A percentile compares a stretch with the other conserved stretches of the same genome.
Conservation (phyloP, 2,888 invertebrate species). For the Coenonympha arcania region DNA sequence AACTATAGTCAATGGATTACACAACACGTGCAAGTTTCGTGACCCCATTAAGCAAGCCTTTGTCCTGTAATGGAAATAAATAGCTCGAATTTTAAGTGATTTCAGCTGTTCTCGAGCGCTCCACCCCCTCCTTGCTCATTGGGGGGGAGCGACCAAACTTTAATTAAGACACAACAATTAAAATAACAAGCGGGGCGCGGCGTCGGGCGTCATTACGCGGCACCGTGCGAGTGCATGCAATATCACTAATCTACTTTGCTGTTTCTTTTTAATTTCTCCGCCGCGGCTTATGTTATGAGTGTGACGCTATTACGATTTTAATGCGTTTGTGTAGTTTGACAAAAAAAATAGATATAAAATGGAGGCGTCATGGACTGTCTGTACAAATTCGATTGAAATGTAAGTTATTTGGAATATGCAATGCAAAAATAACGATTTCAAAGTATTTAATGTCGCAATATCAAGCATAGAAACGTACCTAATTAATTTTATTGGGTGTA, state of each 20-base stretch:
- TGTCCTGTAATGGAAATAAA: constrained; percentile 21
- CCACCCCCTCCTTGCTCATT: constrained; percentile 6
- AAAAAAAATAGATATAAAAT: too few relatives aligned
- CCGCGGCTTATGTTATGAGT: background rate
- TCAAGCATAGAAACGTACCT: too few relatives aligned
- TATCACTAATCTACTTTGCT: constrained; percentile 39
- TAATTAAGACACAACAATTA: constrained; percentile 68
- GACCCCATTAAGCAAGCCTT: constrained; percentile 18
- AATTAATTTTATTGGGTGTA: too few relatives aligned
- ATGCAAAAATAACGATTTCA: too few relatives aligned
- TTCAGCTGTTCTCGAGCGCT: constrained; percentile 24
- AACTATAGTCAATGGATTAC: constrained; percentile 10
- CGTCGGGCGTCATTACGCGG: constrained; percentile 55
- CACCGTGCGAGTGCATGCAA: constrained; percentile 57
- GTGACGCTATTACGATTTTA: background rate
- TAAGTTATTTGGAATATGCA: too few relatives aligned
- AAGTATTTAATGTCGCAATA: too few relatives aligned
- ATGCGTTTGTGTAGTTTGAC: background rate
- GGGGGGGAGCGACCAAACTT: constrained; percentile 36
- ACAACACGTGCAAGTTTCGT: constrained; percentile 15
- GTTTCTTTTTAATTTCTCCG: constrained; percentile 15
- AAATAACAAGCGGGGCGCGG: constrained; percentile 54
- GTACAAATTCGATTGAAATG: too few relatives aligned
- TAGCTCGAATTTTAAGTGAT: constrained; percentile 25
- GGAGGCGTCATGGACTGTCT: too few relatives aligned